Evolutionary conservation across 2,888 invertebrate species (phyloP).

Genomic region (Halictus quadricinctus): DNA sequence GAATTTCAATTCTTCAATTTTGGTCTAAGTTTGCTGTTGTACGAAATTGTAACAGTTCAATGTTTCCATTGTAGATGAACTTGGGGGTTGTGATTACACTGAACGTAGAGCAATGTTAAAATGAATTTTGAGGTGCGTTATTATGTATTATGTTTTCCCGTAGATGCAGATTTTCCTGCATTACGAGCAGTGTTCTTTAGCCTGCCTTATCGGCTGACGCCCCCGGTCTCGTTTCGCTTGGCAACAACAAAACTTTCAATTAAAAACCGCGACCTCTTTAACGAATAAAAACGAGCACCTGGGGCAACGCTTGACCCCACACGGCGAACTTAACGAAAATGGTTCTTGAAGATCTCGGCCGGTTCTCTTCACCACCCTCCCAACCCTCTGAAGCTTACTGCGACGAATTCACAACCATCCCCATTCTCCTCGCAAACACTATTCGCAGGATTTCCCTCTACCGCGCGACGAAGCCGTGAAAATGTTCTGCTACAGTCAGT

Average conservation of each 20-base stretch:
- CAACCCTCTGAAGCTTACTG: neutral
- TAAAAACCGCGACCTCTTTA: conserved; percentile 10
- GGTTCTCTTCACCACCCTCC: neutral
- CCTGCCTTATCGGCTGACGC: neutral
- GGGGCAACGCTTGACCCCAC: conserved; percentile 4
- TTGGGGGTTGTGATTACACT: neutral
- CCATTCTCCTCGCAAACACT: neutral
- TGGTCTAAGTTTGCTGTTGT: neutral
- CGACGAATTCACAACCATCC: neutral
- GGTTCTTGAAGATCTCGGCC: neutral
- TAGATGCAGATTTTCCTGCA: neutral
- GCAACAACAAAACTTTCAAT: conserved; percentile 9
- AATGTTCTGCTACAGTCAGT: neutral
- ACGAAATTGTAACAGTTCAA: neutral
- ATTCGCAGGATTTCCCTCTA: neutral
- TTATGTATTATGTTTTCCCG: neutral
- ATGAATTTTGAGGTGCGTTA: neutral
- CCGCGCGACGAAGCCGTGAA: neutral
- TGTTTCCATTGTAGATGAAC: neutral
- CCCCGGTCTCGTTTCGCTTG: neutral
- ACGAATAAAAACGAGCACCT: neutral
- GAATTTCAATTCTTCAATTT: neutral
- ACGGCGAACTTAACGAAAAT: neutral
- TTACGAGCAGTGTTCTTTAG: neutral
- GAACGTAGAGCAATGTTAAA: neutral